Percentiles rank a stretch among this genome's conserved stretches.
Conservation (phyloP, 2,888 invertebrate species). For the Zele albiditarsus region DNA sequence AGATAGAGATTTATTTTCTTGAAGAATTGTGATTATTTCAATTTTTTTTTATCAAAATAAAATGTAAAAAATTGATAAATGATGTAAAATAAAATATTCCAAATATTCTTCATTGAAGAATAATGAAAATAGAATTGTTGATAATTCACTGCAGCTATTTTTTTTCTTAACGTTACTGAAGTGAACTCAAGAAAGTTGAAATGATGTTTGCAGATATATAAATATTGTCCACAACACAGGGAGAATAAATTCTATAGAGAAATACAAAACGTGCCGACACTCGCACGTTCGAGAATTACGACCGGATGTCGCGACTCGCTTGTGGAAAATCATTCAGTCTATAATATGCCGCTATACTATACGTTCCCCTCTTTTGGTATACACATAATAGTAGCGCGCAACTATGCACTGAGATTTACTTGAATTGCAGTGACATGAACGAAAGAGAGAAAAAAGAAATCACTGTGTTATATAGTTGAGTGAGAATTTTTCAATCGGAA, state of each 20-base stretch:
- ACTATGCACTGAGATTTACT: not conserved
- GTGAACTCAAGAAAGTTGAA: too few relatives aligned
- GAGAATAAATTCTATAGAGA: not conserved
- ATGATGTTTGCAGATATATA: not conserved
- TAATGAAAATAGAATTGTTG: too few relatives aligned
- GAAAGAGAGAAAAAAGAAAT: not conserved
- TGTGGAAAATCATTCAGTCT: constrained; percentile 36
- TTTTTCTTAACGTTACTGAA: too few relatives aligned
- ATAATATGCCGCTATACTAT: not conserved
- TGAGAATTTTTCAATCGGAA: not conserved
- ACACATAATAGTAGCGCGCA: not conserved
- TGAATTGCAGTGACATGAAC: constrained; percentile 5
- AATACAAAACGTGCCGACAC: constrained; percentile 38
- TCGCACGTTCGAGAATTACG: constrained; percentile 47
- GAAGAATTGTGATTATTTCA: too few relatives aligned
- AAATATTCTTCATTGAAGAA: too few relatives aligned
- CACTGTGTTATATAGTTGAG: not conserved
- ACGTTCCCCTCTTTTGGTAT: not conserved
- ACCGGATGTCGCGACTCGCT: constrained; percentile 46
- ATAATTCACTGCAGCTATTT: too few relatives aligned
- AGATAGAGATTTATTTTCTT: too few relatives aligned
- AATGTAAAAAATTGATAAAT: too few relatives aligned
- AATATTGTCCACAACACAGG: not conserved
- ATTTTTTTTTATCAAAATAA: too few relatives aligned
- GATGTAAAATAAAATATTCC: too few relatives aligned